These are phyloP conservation scores for Apamea crenata DNA, from an alignment of 2,888 invertebrate genomes.

Conservation along the genomic window DNA sequence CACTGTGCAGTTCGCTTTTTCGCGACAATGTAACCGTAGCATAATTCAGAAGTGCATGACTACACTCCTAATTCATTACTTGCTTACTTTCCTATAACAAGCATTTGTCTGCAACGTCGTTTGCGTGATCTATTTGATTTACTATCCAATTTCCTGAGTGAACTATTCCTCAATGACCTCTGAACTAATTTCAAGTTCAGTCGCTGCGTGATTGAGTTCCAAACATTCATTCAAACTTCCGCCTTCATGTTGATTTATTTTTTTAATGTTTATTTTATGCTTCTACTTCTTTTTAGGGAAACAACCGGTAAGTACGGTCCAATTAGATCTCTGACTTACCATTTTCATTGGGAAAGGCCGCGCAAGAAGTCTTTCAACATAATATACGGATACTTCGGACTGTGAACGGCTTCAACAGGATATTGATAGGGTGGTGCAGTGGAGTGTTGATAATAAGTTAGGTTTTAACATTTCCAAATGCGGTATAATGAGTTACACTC, in stretches of 20 bases:
- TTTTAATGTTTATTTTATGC: background rate
- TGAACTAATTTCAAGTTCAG: constrained; percentile 59
- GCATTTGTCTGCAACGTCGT: background rate
- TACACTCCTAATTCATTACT: background rate
- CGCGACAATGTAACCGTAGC: too few species aligned
- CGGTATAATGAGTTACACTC: too few species aligned
- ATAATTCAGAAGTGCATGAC: constrained; percentile 3
- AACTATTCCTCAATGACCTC: constrained; percentile 52
- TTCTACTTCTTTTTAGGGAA: background rate
- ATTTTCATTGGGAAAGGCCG: background rate
- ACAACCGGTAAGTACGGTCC: background rate
- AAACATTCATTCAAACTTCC: constrained; percentile 57
- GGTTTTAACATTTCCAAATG: too few species aligned
- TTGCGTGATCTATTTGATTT: constrained; percentile 50
- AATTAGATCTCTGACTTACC: background rate
- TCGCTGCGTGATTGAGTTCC: constrained; percentile 45
- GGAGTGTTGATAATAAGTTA: too few species aligned
- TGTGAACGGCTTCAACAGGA: too few species aligned
- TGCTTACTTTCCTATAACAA: background rate
- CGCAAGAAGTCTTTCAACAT: background rate
- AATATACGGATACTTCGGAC: too few species aligned
- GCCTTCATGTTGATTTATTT: constrained; percentile 42
- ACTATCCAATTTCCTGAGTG: constrained; percentile 9
- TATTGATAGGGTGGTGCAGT: too few species aligned
- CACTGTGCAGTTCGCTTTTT: too few species aligned